Conservation (phyloP, 2,113 vertebrate species). For the Peromyscus maniculatus region DNA sequence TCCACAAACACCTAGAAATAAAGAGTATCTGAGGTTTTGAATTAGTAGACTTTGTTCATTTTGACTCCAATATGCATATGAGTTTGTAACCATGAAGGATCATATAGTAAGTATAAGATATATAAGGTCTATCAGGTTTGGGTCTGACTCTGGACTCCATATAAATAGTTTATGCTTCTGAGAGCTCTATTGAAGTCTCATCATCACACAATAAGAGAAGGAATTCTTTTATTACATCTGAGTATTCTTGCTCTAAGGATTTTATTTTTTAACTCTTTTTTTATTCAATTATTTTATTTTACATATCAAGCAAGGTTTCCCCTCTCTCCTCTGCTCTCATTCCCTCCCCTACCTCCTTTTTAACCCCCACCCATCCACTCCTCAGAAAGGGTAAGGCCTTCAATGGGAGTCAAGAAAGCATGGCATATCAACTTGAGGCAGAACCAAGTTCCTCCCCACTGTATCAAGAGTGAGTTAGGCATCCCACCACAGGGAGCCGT, state of each 20-base stretch:
- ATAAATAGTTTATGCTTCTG: neutral
- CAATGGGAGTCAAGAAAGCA: too few species aligned
- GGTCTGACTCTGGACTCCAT: neutral
- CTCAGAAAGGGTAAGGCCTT: too few species aligned
- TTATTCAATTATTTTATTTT: too few species aligned
- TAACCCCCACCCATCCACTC: too few species aligned
- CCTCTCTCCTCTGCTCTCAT: too few species aligned
- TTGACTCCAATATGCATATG: neutral
- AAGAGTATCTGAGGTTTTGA: neutral
- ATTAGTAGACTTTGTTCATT: neutral
- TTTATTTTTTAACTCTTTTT: neutral
- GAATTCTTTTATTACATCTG: slow-evolving; percentile 24
- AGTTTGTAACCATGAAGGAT: neutral
- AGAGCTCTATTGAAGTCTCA: neutral
- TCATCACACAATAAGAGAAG: neutral
- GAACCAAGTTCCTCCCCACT: too few species aligned
- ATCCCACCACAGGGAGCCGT: too few species aligned
- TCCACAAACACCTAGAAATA: neutral
- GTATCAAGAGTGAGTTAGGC: too few species aligned
- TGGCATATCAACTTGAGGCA: too few species aligned
- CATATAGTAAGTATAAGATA: neutral
- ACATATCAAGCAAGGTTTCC: too few species aligned
- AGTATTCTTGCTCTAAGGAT: slow-evolving; percentile 3
- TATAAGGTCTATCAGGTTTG: neutral
- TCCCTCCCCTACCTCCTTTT: too few species aligned